Evolutionary conservation across 2,888 invertebrate species (phyloP).

Genomic region (Pyrocoelia pectoralis): DNA sequence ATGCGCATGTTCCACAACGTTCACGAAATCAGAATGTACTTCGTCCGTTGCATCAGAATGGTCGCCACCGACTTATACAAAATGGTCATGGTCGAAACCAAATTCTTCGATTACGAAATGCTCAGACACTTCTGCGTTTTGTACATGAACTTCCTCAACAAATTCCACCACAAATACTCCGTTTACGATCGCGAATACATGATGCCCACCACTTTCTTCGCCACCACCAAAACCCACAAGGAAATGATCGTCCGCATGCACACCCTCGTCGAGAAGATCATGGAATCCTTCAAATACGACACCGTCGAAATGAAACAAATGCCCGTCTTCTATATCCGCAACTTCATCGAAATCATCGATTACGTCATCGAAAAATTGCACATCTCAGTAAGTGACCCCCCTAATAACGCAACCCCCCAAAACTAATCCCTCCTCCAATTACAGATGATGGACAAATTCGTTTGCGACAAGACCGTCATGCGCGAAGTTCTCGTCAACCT

Average conservation of each 20-base stretch:
- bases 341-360: neutral
- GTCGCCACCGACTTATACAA: neutral
- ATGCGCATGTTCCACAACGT: neutral
- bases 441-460: neutral
- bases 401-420: neutral
- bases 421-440: neutral
- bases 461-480: neutral
- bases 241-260: neutral
- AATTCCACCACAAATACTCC: neutral
- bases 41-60: neutral
- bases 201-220: neutral
- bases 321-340: neutral
- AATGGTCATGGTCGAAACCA: neutral
- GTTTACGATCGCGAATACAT: neutral
- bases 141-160: neutral
- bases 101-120: neutral
- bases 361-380: neutral
- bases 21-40: conserved; percentile 4
- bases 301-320: neutral
- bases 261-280: neutral
- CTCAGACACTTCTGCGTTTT: neutral
- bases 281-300: neutral
- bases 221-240: neutral
- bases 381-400: neutral
- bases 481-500: neutral